Percentiles rank a stretch among this genome's conserved stretches.
phyloP scores from a whole-genome alignment of 2,888 invertebrate genomes.

The Odontothrips loti region DNA sequence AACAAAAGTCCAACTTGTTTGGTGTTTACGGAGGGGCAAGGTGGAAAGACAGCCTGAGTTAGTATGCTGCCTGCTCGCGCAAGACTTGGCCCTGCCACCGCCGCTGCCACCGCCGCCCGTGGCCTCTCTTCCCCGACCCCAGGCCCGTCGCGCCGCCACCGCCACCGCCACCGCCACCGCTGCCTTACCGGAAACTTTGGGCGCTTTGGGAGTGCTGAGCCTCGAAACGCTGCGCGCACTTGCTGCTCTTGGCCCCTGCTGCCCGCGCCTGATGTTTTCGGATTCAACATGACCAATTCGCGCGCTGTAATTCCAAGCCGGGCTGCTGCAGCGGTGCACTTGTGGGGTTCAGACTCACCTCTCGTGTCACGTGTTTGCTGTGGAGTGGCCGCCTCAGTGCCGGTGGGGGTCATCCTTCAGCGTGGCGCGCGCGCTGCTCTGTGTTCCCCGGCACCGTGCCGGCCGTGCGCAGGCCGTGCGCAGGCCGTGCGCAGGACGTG shows the following conservation, averaged over 20 bases:
- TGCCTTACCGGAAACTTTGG: background rate
- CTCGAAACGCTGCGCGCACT: background rate
- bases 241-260: background rate
- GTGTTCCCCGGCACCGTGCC: background rate
- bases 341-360: no score
- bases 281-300: background rate
- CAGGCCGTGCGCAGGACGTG: no score
- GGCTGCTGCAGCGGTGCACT: no score
- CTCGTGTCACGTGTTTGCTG: no score
- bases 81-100: background rate
- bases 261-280: background rate
- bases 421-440: background rate
- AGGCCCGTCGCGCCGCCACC: no score
- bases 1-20: conserved; percentile 21
- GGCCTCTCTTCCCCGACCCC: no score
- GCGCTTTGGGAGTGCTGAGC: background rate
- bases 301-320: background rate
- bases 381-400: no score
- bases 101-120: no score
- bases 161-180: no score
- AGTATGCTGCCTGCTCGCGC: background rate
- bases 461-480: no score
- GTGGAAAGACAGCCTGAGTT: conserved; percentile 6
- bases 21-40: conserved; percentile 8
- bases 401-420: no score